A percentile compares a stretch with the other conserved stretches of the same genome.
Evolutionary conservation across 2,113 vertebrate genomes (phyloP).

Genomic region (Apodemus speciosus): DNA sequence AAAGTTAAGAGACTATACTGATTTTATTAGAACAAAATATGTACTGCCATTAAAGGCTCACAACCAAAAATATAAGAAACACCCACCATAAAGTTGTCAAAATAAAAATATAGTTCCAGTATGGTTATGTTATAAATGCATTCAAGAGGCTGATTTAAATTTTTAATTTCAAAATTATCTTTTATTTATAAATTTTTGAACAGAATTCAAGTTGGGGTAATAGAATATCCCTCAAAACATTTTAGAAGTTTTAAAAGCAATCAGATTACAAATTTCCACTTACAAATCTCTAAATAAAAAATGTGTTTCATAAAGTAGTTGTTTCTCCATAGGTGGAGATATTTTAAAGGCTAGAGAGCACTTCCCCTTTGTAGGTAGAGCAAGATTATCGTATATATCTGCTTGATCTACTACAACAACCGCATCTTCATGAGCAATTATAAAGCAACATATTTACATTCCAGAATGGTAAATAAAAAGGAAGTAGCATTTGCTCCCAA

Average conservation of each 20-base stretch:
- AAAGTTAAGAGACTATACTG: background rate
- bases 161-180: conserved; percentile 15
- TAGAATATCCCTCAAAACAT: background rate
- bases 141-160: background rate
- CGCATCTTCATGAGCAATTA: background rate
- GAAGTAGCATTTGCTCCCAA: background rate
- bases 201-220: background rate
- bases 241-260: background rate
- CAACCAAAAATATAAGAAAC: no score
- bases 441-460: background rate
- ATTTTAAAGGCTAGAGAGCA: background rate
- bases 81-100: background rate
- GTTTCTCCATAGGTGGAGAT: background rate
- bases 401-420: background rate
- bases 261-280: background rate
- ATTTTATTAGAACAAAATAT: conserved; percentile 15
- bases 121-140: background rate
- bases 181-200: background rate
- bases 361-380: background rate
- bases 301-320: background rate
- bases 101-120: background rate
- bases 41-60: background rate
- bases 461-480: background rate
- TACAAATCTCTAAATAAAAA: background rate
- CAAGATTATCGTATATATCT: background rate